Evolutionary conservation across 2,888 invertebrate genomes (phyloP), one percentile per base, ranked within the genome.

Genomic region (Acleris sparsana): DNA sequence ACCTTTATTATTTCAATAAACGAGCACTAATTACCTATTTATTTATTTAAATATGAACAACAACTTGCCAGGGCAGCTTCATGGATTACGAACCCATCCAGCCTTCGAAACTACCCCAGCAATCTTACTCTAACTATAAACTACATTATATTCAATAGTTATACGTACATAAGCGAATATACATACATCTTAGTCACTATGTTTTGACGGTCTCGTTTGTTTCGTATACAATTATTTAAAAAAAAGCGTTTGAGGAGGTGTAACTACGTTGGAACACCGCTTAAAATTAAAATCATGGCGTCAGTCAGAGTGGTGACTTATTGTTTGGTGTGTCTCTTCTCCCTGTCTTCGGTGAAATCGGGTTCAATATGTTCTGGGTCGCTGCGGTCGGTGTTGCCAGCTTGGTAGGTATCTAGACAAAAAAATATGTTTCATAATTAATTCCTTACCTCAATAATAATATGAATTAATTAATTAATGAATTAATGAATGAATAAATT

Each of bases 61-160:
- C 69, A 74, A 69, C 29, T 80, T 79, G 81, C 82, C 83, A 84
- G 83, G 82, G 77, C 72, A 76, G 86, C 84, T 83, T 80, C 80
- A 74, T 84, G 84, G 83, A 85, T 84, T 79, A 51, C 60, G 62
- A 86, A 87, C 76, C 87, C 87, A 85, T 85, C 88, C 92, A 91
- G 91, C 90, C 90, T 78, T 73, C 62, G 82, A 85, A 87, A 85
- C 82, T 78, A 82, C 67, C 77, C 80, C 79, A 80, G 81, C 85
- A 81, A 74, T 60, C 46, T 62, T 69, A 62, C 62, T 44, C 57
- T 64, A 69, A 68, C 20, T 56, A 53, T 61, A 53, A 39, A 68
- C 59, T 62, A 58, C 56, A 63, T 58, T 55, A 70, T 62, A 65
- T 63, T 67, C 69, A 67, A 70, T 60, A 33, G 33, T 33, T 33